Conservation (phyloP, 2,797 vertebrate genomes). For the Xiphophorus birchmanni region DNA sequence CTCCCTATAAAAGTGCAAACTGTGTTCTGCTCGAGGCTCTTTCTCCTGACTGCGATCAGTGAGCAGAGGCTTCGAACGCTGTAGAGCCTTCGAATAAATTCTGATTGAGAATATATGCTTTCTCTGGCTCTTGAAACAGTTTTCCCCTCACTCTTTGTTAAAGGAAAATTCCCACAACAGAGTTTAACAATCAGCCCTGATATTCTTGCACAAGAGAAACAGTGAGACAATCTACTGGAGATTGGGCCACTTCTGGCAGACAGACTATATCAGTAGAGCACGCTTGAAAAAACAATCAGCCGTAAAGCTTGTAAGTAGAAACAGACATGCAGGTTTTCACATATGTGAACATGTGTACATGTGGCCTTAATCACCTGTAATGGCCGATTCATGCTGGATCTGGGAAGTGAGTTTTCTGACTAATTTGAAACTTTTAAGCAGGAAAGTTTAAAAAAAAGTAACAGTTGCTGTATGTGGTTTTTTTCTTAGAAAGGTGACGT, state of each 20-base stretch:
- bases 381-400: neutral
- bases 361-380: neutral
- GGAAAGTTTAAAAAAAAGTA: neutral
- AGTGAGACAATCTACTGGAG: constrained; percentile 55
- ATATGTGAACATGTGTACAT: neutral
- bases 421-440: neutral
- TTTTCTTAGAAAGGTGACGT: neutral
- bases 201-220: constrained; percentile 47
- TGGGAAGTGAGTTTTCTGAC: neutral
- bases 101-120: too few species aligned
- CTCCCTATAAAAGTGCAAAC: too few species aligned
- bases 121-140: too few species aligned
- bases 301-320: neutral
- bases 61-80: too few species aligned
- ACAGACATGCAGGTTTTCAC: neutral
- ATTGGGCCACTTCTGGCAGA: constrained; percentile 32
- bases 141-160: too few species aligned
- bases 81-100: too few species aligned
- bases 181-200: constrained; percentile 31
- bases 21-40: too few species aligned
- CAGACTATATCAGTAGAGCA: constrained; percentile 39
- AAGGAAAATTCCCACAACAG: too few species aligned
- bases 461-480: neutral
- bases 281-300: constrained; percentile 1
- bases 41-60: too few species aligned